Base-by-base conservation (phyloP, 1,140 invertebrate genomes). In the Leptestheria dahalacensis region DNA sequence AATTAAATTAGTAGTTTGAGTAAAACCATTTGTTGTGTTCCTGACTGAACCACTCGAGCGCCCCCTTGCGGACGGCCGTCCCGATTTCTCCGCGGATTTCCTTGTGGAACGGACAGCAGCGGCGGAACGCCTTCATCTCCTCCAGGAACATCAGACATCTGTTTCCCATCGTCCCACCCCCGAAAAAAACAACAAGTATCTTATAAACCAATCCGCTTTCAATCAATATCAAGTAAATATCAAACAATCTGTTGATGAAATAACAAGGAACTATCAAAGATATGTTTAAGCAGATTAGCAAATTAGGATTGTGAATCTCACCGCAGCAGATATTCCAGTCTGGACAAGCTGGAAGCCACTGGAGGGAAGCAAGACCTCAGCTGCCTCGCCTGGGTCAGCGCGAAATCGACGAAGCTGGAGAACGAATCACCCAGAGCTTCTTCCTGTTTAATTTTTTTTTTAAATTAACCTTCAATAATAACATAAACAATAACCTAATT, bases 31-130 rank as follows among this genome's bases (percentile, higher is more conserved):
- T 41, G 6, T 41, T 15, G 6, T 41, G 33, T 41, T 41, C 6
- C 33, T 41, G 6, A 68, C 89, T 85, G 72, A 91, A 88, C 88
- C 88, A 91, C 69, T 91, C 87, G 6, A 82, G 72, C 1, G 86
- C 86, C 33, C 88, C 87, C 69, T 88, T 90, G 67, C 86, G 82
- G 29, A 92, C 69, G 2, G 84, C 77, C 12, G 78, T 79, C 15
- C 84, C 81, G 59, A 91, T 83, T 70, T 92, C 88, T 18, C 85
- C 82, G 51, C 86, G 73, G 10, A 86, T 82, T 71, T 88, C 86
- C 68, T 91, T 91, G 67, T 89, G 87, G 69, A 92, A 92, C 1
- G 89, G 89, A 70, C 88, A 92, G 67, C 87, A 88, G 65, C 86
- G 82, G 72, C 85, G 83, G 70, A 89, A 92, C 6, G 87, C 85